phyloP scores from a whole-genome alignment of 2,113 vertebrate genomes.

The Gymnobelideus leadbeateri region DNA sequence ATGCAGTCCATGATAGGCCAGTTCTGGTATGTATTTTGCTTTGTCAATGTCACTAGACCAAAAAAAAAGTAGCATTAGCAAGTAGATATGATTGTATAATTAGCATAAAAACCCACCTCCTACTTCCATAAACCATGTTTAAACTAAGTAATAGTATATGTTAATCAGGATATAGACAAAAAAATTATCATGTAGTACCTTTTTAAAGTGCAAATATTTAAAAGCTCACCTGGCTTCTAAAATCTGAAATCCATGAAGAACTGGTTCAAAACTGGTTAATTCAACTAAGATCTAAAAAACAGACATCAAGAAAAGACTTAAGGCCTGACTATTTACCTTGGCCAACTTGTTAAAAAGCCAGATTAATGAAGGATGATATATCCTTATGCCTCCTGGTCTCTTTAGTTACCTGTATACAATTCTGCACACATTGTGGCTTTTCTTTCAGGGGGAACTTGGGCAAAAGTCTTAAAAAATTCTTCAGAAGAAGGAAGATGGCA shows the following conservation, averaged over 20 bases:
- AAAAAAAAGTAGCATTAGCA: slow-evolving; percentile 37
- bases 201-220: background rate
- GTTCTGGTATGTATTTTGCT: slow-evolving; percentile 87
- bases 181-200: background rate
- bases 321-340: background rate
- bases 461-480: slow-evolving; percentile 90
- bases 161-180: slow-evolving; percentile 62
- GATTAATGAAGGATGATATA: background rate
- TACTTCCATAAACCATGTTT: slow-evolving; percentile 15
- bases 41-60: slow-evolving; percentile 83
- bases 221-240: slow-evolving; percentile 80
- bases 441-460: slow-evolving; percentile 90
- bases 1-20: slow-evolving; percentile 90
- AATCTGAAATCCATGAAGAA: slow-evolving; percentile 81
- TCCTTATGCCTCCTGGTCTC: background rate
- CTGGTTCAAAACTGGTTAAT: slow-evolving; percentile 90
- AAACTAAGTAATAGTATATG: slow-evolving; percentile 50
- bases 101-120: background rate
- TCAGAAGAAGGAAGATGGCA: slow-evolving; percentile 86
- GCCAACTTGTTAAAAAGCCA: background rate
- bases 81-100: slow-evolving; percentile 9
- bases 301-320: slow-evolving; percentile 54
- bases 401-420: slow-evolving; percentile 88
- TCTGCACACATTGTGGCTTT: slow-evolving; percentile 87
- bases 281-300: slow-evolving; percentile 89